Conservation (phyloP, 2,888 invertebrate genomes). For the Eubasilissa splendida region DNA sequence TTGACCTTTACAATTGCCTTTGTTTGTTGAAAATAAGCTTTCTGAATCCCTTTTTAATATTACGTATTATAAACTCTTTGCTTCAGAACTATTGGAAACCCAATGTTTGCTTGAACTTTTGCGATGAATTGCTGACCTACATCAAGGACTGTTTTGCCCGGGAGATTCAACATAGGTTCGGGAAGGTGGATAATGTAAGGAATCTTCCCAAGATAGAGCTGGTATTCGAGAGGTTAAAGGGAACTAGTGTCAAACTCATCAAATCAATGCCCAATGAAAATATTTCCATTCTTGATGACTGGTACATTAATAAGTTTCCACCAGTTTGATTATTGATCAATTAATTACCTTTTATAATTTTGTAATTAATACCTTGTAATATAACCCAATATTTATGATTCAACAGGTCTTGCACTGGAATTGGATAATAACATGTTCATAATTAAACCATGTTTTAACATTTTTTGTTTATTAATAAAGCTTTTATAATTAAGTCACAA, state of each 20-base stretch:
- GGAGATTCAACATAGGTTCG: constrained; percentile 53
- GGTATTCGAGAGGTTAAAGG: constrained; percentile 42
- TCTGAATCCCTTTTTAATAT: too few species aligned
- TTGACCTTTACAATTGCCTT: too few species aligned
- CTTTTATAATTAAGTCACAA: too few species aligned
- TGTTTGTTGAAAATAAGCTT: too few species aligned
- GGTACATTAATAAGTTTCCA: constrained; percentile 14
- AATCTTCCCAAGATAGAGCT: constrained; percentile 38
- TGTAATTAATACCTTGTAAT: too few species aligned
- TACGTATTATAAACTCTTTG: too few species aligned
- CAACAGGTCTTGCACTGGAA: too few species aligned
- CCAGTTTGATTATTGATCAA: background rate
- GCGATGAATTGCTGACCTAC: constrained; percentile 75
- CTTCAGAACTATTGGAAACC: constrained; percentile 69
- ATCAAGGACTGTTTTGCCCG: constrained; percentile 66
- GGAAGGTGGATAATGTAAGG: constrained; percentile 10
- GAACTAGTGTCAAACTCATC: constrained; percentile 18
- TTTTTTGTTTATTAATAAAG: too few species aligned
- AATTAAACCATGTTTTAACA: too few species aligned
- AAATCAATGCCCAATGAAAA: constrained; percentile 10
- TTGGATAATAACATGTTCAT: too few species aligned
- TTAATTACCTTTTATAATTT: too few species aligned
- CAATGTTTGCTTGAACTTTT: constrained; percentile 78
- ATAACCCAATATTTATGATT: too few species aligned
- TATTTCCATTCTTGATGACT: constrained; percentile 26